phyloP scores from a whole-genome alignment of 2,888 invertebrate genomes.

The Rhagium mordax region DNA sequence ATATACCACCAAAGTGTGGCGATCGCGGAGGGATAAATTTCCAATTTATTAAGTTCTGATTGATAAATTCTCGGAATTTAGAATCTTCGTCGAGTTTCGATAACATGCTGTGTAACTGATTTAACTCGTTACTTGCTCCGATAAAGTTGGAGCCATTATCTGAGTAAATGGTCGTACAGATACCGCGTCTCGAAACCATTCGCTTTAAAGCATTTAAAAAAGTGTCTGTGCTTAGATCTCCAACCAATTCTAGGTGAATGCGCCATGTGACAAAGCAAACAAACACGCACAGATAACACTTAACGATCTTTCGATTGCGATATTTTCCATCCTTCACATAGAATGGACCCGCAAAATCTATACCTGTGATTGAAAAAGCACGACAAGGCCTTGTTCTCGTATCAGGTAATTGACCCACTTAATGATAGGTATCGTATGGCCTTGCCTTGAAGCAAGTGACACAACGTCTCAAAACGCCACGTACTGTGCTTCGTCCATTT shows the following conservation, averaged over 20 bases:
- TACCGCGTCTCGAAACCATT: constrained; percentile 40
- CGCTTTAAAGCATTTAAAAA: constrained; percentile 45
- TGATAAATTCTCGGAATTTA: neutral
- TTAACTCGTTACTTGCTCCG: neutral
- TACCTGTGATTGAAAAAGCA: constrained; percentile 43
- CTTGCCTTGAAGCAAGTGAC: constrained; percentile 39
- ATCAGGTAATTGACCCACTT: constrained; percentile 45
- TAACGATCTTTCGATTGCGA: constrained; percentile 44
- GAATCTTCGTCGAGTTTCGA: neutral
- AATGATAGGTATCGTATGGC: constrained; percentile 22
- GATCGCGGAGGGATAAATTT: constrained; percentile 56
- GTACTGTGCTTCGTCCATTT: constrained; percentile 12
- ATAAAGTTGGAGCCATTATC: constrained; percentile 15
- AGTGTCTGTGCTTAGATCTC: constrained; percentile 42
- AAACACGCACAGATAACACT: constrained; percentile 56
- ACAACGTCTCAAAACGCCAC: constrained; percentile 15
- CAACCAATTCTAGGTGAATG: constrained; percentile 60
- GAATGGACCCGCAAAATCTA: constrained; percentile 56
- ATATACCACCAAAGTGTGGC: constrained; percentile 59
- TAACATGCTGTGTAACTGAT: neutral
- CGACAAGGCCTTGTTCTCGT: constrained; percentile 22
- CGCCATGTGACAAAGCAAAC: constrained; percentile 57
- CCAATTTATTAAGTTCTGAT: constrained; percentile 9
- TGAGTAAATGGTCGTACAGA: constrained; percentile 30
- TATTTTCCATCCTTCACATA: constrained; percentile 42